phyloP scores from a whole-genome alignment of 1,140 invertebrate genomes.

The Polypedilum vanderplanki region DNA sequence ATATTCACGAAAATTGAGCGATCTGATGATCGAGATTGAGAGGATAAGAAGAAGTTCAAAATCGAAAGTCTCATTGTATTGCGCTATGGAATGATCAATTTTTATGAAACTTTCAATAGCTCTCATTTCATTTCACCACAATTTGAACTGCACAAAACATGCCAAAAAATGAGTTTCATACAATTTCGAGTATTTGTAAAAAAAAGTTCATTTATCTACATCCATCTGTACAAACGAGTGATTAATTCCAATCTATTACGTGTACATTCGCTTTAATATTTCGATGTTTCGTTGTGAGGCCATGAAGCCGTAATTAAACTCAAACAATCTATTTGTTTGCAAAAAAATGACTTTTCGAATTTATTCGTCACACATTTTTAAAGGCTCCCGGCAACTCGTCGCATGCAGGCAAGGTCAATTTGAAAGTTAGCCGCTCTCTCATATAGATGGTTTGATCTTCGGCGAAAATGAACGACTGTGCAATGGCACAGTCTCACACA shows the following conservation, averaged over 20 bases:
- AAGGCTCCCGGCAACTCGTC: not conserved
- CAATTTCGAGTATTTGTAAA: no score
- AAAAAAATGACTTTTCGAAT: not conserved
- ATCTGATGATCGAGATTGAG: not conserved
- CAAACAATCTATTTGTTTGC: not conserved
- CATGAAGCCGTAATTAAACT: not conserved
- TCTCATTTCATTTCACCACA: not conserved
- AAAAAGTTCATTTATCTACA: no score
- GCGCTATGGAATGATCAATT: not conserved
- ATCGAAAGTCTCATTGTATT: not conserved
- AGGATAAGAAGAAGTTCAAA: not conserved
- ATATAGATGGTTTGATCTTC: no score
- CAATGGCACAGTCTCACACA: no score
- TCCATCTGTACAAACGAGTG: not conserved
- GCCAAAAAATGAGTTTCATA: not conserved
- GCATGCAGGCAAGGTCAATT: not conserved
- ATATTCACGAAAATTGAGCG: not conserved
- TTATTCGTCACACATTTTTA: not conserved
- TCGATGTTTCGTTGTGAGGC: not conserved
- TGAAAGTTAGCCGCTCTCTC: no score
- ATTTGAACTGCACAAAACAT: not conserved
- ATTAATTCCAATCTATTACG: conserved; percentile 19
- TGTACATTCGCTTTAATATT: not conserved
- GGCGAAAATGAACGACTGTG: no score
- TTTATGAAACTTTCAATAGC: not conserved